A percentile compares a stretch with the other conserved stretches of the same genome.
Conservation (phyloP, 2,797 vertebrate species). For the Babyrousa celebensis region DNA sequence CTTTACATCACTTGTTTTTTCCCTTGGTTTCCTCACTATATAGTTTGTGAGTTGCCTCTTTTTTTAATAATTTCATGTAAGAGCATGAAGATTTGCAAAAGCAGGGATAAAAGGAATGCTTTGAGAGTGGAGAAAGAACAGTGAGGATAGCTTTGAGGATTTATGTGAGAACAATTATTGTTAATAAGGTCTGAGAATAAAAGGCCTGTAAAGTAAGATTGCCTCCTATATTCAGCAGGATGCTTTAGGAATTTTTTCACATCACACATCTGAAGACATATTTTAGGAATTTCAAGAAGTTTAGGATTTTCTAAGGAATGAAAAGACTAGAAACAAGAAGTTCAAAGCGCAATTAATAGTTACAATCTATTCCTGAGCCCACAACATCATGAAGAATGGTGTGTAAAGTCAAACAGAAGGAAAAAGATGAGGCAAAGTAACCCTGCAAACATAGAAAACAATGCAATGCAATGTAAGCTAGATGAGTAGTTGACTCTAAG, state of each 20-base stretch:
- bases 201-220: neutral
- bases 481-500: neutral
- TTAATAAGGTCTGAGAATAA: neutral
- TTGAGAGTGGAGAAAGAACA: neutral
- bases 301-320: neutral
- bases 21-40: neutral
- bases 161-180: neutral
- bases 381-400: neutral
- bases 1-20: neutral
- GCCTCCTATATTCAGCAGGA: neutral
- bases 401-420: neutral
- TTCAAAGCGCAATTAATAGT: neutral
- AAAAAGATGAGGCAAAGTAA: neutral
- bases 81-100: neutral
- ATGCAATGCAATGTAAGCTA: neutral
- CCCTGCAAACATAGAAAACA: neutral
- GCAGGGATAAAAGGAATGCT: neutral
- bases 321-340: conserved; percentile 28
- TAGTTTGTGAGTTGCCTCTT: neutral
- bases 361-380: neutral
- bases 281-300: conserved; percentile 39
- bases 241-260: neutral
- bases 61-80: neutral
- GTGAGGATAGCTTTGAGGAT: neutral
- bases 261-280: neutral